Conservation (phyloP, 2,113 vertebrate species). For the Glaucomys volans region DNA sequence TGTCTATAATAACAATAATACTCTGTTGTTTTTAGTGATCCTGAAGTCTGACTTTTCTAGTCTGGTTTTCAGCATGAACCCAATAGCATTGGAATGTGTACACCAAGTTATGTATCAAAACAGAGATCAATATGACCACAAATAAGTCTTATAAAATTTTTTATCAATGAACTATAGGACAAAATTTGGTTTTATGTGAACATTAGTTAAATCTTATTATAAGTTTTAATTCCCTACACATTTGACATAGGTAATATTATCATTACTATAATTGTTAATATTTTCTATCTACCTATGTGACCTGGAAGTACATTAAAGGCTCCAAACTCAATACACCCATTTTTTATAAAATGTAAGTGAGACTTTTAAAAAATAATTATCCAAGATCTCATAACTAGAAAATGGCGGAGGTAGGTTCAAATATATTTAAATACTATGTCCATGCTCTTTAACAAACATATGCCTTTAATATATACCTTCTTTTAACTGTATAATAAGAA, state of each 20-base stretch:
- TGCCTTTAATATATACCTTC: neutral
- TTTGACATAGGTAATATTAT: neutral
- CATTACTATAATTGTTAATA: neutral
- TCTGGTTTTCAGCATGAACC: neutral
- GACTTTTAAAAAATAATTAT: neutral
- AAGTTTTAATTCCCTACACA: neutral
- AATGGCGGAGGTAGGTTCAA: neutral
- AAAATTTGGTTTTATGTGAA: neutral
- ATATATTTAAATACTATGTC: neutral
- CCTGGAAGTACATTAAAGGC: neutral
- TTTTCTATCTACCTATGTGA: neutral
- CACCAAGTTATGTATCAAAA: neutral
- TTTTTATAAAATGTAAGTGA: too few species aligned
- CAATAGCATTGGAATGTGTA: neutral
- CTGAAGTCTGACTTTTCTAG: neutral
- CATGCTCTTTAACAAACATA: neutral
- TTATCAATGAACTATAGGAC: neutral
- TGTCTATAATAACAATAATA: neutral
- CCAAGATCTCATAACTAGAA: neutral
- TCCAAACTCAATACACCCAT: neutral
- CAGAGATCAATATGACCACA: neutral
- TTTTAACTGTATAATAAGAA: neutral
- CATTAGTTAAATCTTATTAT: neutral
- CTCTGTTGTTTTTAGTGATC: neutral
- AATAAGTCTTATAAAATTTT: neutral